Percentiles rank a stretch among this genome's conserved stretches.
Conservation (phyloP, 2,888 invertebrate species). For the Chrysomela aeneicollis region DNA sequence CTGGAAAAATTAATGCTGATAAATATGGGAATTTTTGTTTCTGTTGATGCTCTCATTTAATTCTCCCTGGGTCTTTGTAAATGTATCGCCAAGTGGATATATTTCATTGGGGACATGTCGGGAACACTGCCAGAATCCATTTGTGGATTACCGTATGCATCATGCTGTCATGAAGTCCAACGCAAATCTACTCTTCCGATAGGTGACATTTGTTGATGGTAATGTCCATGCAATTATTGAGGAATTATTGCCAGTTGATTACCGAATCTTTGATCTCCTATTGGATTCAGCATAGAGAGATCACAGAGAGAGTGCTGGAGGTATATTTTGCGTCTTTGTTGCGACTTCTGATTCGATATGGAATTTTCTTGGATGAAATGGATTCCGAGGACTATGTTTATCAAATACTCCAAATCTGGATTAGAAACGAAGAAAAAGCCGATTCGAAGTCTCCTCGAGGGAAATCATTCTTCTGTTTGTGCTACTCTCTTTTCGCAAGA, state of each 20-base stretch:
- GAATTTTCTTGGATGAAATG: not conserved
- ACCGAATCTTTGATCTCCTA: too few species aligned
- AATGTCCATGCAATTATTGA: too few species aligned
- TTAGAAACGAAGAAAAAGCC: not conserved
- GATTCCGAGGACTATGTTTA: not conserved
- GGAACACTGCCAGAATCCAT: slow-evolving; percentile 13
- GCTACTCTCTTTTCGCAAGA: slow-evolving; percentile 6
- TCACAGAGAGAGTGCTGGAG: too few species aligned
- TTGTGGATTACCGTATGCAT: slow-evolving; percentile 30
- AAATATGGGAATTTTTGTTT: not conserved
- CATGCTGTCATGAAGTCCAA: slow-evolving; percentile 25
- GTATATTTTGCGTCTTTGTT: too few species aligned
- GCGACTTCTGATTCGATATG: not conserved
- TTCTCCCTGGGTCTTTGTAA: not conserved
- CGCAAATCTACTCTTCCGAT: not conserved
- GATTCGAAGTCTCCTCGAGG: slow-evolving; percentile 7
- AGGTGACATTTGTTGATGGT: not conserved
- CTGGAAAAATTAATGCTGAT: slow-evolving; percentile 12
- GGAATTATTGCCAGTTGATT: too few species aligned
- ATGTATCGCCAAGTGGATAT: slow-evolving; percentile 7
- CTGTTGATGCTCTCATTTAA: not conserved
- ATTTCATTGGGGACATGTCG: slow-evolving; percentile 16
- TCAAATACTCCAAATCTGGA: not conserved
- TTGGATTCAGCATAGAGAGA: too few species aligned
- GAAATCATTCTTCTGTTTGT: slow-evolving; percentile 21